phyloP scores from a whole-genome alignment of 2,888 invertebrate species.

The Malthinus seriepunctatus region DNA sequence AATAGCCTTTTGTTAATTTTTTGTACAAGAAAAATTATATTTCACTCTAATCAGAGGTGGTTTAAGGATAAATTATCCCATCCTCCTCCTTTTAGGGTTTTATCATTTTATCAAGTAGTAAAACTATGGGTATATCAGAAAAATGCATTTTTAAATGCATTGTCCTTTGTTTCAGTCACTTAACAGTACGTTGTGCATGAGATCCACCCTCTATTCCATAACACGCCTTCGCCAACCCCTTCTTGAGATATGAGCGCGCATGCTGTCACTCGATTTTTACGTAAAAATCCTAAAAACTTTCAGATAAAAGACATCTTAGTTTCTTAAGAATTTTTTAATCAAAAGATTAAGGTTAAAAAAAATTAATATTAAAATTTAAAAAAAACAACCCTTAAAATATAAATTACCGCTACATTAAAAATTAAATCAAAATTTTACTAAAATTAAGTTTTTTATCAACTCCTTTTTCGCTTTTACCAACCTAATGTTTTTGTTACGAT shows the following conservation, averaged over 20 bases:
- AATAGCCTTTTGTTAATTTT: conserved; percentile 3
- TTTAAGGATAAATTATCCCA: too few relatives aligned
- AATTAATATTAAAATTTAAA: too few relatives aligned
- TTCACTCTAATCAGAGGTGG: too few relatives aligned
- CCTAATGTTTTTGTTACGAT: conserved; percentile 38
- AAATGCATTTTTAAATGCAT: background rate
- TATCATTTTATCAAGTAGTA: too few relatives aligned
- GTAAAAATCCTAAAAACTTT: background rate
- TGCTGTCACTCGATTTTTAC: conserved; percentile 4
- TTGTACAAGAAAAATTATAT: background rate
- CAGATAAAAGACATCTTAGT: too few relatives aligned
- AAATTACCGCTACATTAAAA: too few relatives aligned
- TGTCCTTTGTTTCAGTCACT: conserved; percentile 3
- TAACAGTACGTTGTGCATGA: conserved; percentile 4
- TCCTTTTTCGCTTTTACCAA: background rate
- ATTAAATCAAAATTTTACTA: background rate
- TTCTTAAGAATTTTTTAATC: too few relatives aligned
- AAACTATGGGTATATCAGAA: too few relatives aligned
- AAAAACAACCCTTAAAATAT: too few relatives aligned
- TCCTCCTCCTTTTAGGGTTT: too few relatives aligned
- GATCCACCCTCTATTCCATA: conserved; percentile 6
- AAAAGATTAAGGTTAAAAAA: too few relatives aligned
- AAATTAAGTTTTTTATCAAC: conserved; percentile 6
- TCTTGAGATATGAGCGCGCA: conserved; percentile 7
- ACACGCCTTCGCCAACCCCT: conserved; percentile 6